These are phyloP conservation scores for Atta cephalotes DNA, from an alignment of 1,140 invertebrate genomes.

Conservation along the genomic window DNA sequence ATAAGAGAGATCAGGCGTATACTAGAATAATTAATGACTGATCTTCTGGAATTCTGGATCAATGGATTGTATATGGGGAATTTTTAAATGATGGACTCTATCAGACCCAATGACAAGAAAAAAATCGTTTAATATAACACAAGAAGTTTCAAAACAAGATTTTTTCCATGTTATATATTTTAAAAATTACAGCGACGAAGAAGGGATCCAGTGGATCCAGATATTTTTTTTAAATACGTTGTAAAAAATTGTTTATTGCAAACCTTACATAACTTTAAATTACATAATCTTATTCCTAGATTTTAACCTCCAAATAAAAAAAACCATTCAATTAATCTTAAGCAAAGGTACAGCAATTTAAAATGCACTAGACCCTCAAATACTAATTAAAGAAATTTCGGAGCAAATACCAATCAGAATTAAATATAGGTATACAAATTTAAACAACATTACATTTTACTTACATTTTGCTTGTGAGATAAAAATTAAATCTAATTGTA, in stretches of 20 bases:
- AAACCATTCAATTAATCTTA: too few species aligned
- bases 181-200: background rate
- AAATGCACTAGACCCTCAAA: too few species aligned
- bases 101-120: background rate
- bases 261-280: too few species aligned
- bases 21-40: slow-evolving; percentile 24
- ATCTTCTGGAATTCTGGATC: slow-evolving; percentile 28
- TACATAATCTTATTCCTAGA: too few species aligned
- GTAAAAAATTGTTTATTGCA: too few species aligned
- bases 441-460: background rate
- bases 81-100: slow-evolving; percentile 5
- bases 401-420: background rate
- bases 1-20: background rate
- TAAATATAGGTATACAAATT: background rate
- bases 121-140: background rate
- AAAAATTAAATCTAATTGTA: background rate
- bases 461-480: background rate
- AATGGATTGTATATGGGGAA: slow-evolving; percentile 31
- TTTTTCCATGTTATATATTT: background rate
- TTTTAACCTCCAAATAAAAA: too few species aligned
- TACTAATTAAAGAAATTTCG: background rate
- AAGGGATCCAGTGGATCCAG: background rate
- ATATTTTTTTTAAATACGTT: too few species aligned
- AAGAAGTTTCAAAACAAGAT: background rate
- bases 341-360: too few species aligned